phyloP scores from a whole-genome alignment of 2,113 vertebrate genomes.

The Anolis sagrei region DNA sequence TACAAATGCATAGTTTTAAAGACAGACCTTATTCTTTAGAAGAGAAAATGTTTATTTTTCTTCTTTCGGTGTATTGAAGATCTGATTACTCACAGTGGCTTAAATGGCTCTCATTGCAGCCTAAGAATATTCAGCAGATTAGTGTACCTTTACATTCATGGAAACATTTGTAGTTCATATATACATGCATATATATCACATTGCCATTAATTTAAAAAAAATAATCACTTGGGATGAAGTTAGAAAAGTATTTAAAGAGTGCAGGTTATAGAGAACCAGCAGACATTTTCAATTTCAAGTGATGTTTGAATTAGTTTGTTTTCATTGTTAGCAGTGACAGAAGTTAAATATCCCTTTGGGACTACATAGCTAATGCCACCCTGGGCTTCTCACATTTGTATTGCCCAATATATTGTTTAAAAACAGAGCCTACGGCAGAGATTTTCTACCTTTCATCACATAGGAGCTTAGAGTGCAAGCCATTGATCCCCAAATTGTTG shows the following conservation, averaged over 20 bases:
- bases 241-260: constrained; percentile 68
- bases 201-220: constrained; percentile 54
- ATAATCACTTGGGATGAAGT: constrained; percentile 63
- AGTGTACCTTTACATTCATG: constrained; percentile 49
- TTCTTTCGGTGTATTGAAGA: constrained; percentile 69
- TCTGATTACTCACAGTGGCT: constrained; percentile 68
- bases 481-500: constrained; percentile 84
- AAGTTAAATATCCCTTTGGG: constrained; percentile 67
- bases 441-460: constrained; percentile 82
- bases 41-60: constrained; percentile 76
- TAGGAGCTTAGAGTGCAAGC: constrained; percentile 69
- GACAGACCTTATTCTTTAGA: constrained; percentile 70
- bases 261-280: constrained; percentile 53
- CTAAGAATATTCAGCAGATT: constrained; percentile 47
- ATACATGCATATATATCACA: constrained; percentile 35
- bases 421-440: constrained; percentile 70
- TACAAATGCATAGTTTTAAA: constrained; percentile 71
- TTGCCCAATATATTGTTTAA: constrained; percentile 66
- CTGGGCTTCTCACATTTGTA: constrained; percentile 71
- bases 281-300: constrained; percentile 67
- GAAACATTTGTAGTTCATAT: constrained; percentile 28
- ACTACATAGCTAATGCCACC: constrained; percentile 70
- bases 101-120: constrained; percentile 59
- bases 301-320: constrained; percentile 75
- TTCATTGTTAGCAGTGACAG: constrained; percentile 62